Conservation (phyloP, 2,797 vertebrate species). For the Trichosurus vulpecula region DNA sequence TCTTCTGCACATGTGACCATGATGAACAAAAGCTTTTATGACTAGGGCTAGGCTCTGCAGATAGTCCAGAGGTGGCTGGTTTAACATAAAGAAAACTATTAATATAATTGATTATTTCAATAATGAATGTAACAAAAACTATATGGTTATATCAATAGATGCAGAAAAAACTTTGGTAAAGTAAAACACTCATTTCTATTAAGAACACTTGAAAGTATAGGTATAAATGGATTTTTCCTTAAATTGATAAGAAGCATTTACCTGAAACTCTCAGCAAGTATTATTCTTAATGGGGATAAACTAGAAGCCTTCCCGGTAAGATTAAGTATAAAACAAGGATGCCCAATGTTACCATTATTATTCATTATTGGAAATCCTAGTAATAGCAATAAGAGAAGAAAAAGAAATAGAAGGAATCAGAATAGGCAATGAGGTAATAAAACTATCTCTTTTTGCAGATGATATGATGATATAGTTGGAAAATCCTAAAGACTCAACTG, state of each 20-base stretch:
- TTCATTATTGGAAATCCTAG: background rate
- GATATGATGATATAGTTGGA: background rate
- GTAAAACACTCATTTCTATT: background rate
- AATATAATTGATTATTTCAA: background rate
- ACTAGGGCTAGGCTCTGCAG: background rate
- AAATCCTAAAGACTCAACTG: background rate
- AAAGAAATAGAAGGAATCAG: background rate
- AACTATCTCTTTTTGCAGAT: background rate
- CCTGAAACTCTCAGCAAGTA: background rate
- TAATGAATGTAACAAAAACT: background rate
- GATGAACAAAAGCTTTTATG: background rate
- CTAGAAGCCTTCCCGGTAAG: background rate
- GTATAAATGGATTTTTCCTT: background rate
- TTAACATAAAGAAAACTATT: background rate
- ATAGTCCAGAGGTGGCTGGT: background rate
- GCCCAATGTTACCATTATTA: background rate
- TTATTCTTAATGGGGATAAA: background rate
- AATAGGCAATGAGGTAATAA: background rate
- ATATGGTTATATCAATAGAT: background rate
- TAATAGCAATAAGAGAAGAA: background rate
- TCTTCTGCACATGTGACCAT: background rate
- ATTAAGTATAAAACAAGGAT: background rate
- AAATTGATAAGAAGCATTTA: background rate
- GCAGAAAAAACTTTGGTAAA: background rate
- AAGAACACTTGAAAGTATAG: background rate